Evolutionary conservation across 1,140 invertebrate species (phyloP), one percentile per base, ranked within the genome.

Genomic region (Muscidifurax raptorellus): DNA sequence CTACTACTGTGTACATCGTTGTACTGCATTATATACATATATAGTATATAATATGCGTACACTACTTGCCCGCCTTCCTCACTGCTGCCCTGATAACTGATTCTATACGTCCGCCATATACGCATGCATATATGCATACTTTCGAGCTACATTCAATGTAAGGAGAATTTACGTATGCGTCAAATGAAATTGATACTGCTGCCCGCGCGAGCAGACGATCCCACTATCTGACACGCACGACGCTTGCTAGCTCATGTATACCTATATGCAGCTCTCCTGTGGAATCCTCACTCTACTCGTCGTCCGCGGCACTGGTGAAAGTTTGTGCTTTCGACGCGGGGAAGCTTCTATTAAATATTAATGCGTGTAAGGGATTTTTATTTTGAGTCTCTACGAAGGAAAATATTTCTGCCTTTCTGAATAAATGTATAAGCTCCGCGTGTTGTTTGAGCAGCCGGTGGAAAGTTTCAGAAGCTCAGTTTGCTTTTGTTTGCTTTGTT

Each of bases 11-110:
- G 76, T 78, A 59, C 28, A 30, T 28, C 28, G 22, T 28, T 27
- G 40, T 18, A 59, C 22, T 9, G 13, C 15, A 47, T 13, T 12
- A n/a, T n/a, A n/a, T n/a, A 22, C 2, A 12, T 47, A 47, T 18
- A 12, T 47, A 47, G 9, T 22, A 59, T 59, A 30, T 4, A n/a
- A n/a, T n/a, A n/a, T n/a, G n/a, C n/a, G 15, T 25, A 2, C 18
- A 25, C 44, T 25, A 25, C 22, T 59, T 59, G 59, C 47, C 25
- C 25, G n/a, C n/a, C n/a, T n/a, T n/a, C n/a, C n/a, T n/a, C n/a
- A 59, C 64, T 18, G 25, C 59, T 15, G 47, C 15, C 47, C 76
- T 66, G 44, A 79, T 28, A 79, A 79, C 52, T 79, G 47, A 79
- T 32, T 52, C 13, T 79, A 79, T 64, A 13, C 67, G 67, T 0